Base-by-base conservation (phyloP, 2,797 vertebrate species). In the Petrocephalus sullivani region DNA sequence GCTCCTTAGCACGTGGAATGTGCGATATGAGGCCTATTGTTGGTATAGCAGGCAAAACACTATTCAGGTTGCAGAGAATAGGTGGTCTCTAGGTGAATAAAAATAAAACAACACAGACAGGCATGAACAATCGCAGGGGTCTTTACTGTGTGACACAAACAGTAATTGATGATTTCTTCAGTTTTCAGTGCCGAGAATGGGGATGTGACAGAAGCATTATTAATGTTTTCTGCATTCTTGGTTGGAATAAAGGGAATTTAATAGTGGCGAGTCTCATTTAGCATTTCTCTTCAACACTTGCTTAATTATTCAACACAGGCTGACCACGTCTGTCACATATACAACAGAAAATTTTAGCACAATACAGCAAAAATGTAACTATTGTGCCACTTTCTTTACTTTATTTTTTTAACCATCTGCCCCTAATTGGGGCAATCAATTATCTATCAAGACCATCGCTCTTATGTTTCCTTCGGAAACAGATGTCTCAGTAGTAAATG, bases 151-250 rank as follows among this genome's bases (percentile, higher is more conserved):
- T 97, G 97, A 97, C 97, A 97, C 95, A 96, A 97, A 97, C 94
- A 96, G 96, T 98, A 98, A 98, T 98, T 97, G 98, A 98, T 98
- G 97, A 96, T 97, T 96, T 96, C 95, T 95, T 93, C 94, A 93
- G 94, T 97, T 97, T 97, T 96, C 94, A 92, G 92, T 87, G 93
- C 95, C 89, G 95, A 95, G 96, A 97, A 95, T 94, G 95, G 95
- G 95, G 93, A 94, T 94, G 94, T 98, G 97, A 98, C 97, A 98
- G 96, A 96, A 94, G 96, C 95, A 95, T 98, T 98, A 98, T 98
- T 98, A 98, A 98, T 98, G 97, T 96, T 96, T 92, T 93, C 95
- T 95, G 96, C 96, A 96, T 96, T 95, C 96, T 97, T 96, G 95
- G 93, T 93, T 93, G 94, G 96, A 94, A 97, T 97, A 97, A 97